Evolutionary conservation across 2,797 vertebrate species (phyloP), one percentile per base, ranked within the genome.

Genomic region (Muraenolepis orangiensis): DNA sequence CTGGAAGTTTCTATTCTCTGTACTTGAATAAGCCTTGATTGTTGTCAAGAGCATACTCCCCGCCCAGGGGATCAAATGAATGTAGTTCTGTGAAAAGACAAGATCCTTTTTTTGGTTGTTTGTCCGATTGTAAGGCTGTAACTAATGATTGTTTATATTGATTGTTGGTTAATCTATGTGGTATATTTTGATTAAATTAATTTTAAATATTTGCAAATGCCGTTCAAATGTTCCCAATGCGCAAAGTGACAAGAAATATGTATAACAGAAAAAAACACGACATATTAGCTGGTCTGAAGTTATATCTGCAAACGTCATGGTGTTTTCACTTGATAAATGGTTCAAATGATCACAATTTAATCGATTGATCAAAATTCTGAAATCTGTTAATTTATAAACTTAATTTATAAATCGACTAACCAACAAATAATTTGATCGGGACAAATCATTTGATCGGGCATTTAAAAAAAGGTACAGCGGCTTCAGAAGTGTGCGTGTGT

Each of bases 1-100:
- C 66, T 78, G 18, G 66, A 68, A 69, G 29, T 69, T 31, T 81
- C 42, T 31, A 46, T 75, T 81, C 12, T 26, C 42, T 13, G n/a
- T 20, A 75, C 42, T 71, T 46, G 4, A 18, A n/a, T 20, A 26
- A 69, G 70, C 13, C 67, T 16, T 73, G 70, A 70, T 23, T 38
- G 74, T 78, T 81, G 66, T 78, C 66, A 71, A 12, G 12, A 32
- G 31, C 38, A 72, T 46, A 30, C 61, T 72, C 71, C 29, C 51
- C 70, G 29, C 29, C 20, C 23, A 30, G 32, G 13, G 20, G 42
- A 57, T 57, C 51, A 57, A 57, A 6, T 57, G 51, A 23, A 8
- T 23, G 51, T 57, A 8, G 51, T 23, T 57, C 51, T 57, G 51
- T 51, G 46, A 51, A 18, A 4, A 5, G 10, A 8, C 51, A n/a